A percentile compares a stretch with the other conserved stretches of the same genome.
These are phyloP conservation scores for Setipinna tenuifilis DNA, from an alignment of 2,797 vertebrate genomes.

Conservation along the genomic window DNA sequence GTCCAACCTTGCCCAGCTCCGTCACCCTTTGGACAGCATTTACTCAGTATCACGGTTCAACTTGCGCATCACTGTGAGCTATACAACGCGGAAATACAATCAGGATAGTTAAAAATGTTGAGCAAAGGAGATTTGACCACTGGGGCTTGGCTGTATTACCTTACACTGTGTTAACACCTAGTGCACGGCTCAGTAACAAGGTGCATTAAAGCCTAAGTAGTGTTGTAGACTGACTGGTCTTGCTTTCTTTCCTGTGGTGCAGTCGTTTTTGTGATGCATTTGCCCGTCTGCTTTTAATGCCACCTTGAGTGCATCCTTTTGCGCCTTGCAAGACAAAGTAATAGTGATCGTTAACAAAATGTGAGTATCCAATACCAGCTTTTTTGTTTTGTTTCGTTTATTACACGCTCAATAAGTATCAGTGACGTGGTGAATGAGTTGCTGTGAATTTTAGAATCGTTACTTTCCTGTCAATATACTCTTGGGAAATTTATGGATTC, in stretches of 20 bases:
- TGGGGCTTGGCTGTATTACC: constrained; percentile 22
- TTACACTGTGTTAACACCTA: constrained; percentile 20
- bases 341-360: constrained; percentile 23
- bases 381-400: constrained; percentile 1
- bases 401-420: constrained; percentile 19
- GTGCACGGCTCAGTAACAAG: constrained; percentile 22
- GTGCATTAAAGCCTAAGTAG: constrained; percentile 19
- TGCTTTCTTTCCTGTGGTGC: constrained; percentile 20
- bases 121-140: constrained; percentile 13
- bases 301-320: constrained; percentile 25
- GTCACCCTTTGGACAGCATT: constrained; percentile 17
- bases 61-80: constrained; percentile 26
- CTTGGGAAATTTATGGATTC: constrained; percentile 24
- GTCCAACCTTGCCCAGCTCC: constrained; percentile 6
- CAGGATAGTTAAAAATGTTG: constrained; percentile 19
- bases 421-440: constrained; percentile 26
- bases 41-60: constrained; percentile 22
- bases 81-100: constrained; percentile 15
- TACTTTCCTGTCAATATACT: constrained; percentile 23
- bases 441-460: constrained; percentile 27
- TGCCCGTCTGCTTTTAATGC: constrained; percentile 23
- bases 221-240: constrained; percentile 21
- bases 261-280: constrained; percentile 26
- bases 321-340: constrained; percentile 25
- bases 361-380: constrained; percentile 26